Conservation (phyloP, 2,113 vertebrate genomes). For the Xiphophorus hellerii region DNA sequence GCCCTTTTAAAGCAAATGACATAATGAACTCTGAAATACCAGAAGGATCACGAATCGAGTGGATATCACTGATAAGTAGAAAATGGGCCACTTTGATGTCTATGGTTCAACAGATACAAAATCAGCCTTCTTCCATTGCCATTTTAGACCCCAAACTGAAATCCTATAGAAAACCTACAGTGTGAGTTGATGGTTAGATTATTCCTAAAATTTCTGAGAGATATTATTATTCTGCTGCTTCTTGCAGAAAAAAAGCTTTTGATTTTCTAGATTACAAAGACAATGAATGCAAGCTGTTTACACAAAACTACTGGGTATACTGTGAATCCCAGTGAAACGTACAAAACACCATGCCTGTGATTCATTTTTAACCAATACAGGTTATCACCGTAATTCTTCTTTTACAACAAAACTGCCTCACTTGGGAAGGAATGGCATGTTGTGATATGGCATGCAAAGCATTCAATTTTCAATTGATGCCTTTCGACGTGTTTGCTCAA, state of each 20-base stretch:
- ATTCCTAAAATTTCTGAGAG: no score
- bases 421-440: conserved; percentile 2
- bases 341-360: not conserved
- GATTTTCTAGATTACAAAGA: not conserved
- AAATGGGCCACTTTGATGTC: not conserved
- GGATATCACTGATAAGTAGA: not conserved
- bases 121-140: not conserved
- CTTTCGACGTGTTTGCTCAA: conserved; percentile 41
- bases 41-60: not conserved
- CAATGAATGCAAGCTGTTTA: not conserved
- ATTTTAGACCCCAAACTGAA: not conserved
- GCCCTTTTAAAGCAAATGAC: not conserved
- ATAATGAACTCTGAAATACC: not conserved
- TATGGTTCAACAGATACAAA: not conserved
- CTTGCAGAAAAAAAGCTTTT: no score
- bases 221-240: no score
- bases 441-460: conserved; percentile 14
- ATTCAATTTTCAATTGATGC: conserved; percentile 30
- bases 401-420: not conserved
- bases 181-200: no score
- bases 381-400: conserved; percentile 24
- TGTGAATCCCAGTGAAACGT: not conserved
- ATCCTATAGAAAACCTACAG: not conserved
- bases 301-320: conserved; percentile 9
- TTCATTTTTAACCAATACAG: not conserved